Evolutionary conservation across 2,797 vertebrate genomes (phyloP).

Genomic region (Antrozous pallidus): DNA sequence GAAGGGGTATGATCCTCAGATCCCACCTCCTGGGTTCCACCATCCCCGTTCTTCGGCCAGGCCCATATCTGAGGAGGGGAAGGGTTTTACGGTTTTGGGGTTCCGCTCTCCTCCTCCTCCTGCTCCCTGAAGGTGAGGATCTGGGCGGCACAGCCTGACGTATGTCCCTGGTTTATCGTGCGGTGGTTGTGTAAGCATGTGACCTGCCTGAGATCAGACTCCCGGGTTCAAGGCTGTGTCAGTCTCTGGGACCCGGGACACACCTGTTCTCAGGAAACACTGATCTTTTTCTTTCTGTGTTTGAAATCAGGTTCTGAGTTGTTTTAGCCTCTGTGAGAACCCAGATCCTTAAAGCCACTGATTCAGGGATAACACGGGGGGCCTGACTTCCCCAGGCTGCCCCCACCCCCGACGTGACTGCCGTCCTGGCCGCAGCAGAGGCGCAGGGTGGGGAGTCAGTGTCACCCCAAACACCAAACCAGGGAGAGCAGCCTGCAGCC

Average conservation of each 20-base stretch:
- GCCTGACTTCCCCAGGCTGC: background rate
- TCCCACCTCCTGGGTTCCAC: no score
- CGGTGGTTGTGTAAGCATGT: background rate
- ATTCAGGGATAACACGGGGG: background rate
- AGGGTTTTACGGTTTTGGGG: no score
- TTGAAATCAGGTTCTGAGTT: background rate
- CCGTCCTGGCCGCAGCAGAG: background rate
- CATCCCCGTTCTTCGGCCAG: background rate
- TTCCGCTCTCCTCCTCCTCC: background rate
- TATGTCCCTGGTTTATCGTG: background rate
- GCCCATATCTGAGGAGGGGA: background rate
- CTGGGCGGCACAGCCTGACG: background rate
- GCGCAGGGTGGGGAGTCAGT: no score
- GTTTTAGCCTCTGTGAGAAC: background rate
- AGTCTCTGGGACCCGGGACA: background rate
- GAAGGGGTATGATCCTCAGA: background rate
- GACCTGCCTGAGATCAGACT: background rate
- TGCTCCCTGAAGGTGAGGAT: background rate
- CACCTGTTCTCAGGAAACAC: background rate
- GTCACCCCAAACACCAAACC: no score
- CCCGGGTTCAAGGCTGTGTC: background rate
- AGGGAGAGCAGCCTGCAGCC: no score
- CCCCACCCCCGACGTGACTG: background rate
- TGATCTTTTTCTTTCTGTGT: background rate
- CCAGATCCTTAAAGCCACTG: background rate